Evolutionary conservation across 2,113 vertebrate genomes (phyloP).

Genomic region (Tympanuchus pallidicinctus): DNA sequence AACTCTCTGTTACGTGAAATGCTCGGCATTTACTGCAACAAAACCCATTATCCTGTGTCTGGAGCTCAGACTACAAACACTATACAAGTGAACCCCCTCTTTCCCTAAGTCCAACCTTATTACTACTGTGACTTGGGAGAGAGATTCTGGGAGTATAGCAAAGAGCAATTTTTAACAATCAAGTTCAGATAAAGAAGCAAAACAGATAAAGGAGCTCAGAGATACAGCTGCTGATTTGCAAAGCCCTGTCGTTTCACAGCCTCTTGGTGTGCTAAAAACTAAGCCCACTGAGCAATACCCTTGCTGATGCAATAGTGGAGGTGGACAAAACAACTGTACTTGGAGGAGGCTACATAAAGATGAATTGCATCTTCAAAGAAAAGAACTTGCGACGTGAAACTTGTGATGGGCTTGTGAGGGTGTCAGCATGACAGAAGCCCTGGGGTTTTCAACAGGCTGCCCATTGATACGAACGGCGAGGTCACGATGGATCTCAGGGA

Average conservation of each 20-base stretch:
- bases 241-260: neutral
- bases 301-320: neutral
- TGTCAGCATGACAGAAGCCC: slow-evolving; percentile 39
- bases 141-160: neutral
- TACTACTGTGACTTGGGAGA: neutral
- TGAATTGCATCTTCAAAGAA: slow-evolving; percentile 13
- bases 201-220: neutral
- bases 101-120: neutral
- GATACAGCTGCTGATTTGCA: neutral
- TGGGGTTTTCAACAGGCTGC: slow-evolving; percentile 15
- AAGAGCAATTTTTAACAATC: neutral
- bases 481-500: slow-evolving; percentile 29
- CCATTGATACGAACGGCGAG: neutral
- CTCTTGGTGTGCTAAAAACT: neutral
- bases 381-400: slow-evolving; percentile 18
- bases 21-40: neutral
- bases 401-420: slow-evolving; percentile 10
- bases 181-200: neutral
- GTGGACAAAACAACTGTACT: slow-evolving; percentile 17
- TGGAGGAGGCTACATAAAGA: neutral
- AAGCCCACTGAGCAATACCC: accelerated
- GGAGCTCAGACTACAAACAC: neutral
- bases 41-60: accelerated
- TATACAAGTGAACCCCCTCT: neutral
- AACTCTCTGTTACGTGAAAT: neutral